Evolutionary conservation across 2,888 invertebrate genomes (phyloP).

Genomic region (Yponomeuta cagnagella): DNA sequence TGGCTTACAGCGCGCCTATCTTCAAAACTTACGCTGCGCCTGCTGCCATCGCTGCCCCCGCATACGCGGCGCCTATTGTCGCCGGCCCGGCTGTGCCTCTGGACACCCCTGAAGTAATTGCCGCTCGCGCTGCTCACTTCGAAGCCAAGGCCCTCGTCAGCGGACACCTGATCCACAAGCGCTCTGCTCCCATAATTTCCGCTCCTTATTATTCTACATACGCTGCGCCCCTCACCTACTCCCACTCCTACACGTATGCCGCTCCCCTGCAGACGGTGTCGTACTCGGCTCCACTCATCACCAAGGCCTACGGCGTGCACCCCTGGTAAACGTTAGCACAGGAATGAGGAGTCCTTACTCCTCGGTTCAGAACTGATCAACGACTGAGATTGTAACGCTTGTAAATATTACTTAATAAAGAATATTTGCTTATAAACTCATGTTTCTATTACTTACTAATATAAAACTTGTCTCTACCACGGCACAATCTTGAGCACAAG

Average conservation of each 20-base stretch:
- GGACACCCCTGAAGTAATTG: slow-evolving; percentile 68
- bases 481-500: no score
- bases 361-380: slow-evolving; percentile 48
- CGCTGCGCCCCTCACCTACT: slow-evolving; percentile 29
- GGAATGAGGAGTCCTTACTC: slow-evolving; percentile 36
- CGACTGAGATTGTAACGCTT: slow-evolving; percentile 40
- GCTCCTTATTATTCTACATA: slow-evolving; percentile 43
- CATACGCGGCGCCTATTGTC: slow-evolving; percentile 28
- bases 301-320: slow-evolving; percentile 53
- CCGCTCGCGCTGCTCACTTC: slow-evolving; percentile 63
- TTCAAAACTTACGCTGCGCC: slow-evolving; percentile 25
- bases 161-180: slow-evolving; percentile 56
- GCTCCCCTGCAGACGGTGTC: slow-evolving; percentile 31
- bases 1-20: slow-evolving; percentile 29
- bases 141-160: slow-evolving; percentile 55
- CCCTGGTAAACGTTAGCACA: slow-evolving; percentile 51
- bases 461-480: no score
- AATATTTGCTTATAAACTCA: slow-evolving; percentile 11
- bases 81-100: slow-evolving; percentile 40
- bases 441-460: not conserved
- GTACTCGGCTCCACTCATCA: slow-evolving; percentile 39
- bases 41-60: slow-evolving; percentile 30
- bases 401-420: slow-evolving; percentile 36
- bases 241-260: slow-evolving; percentile 24
- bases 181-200: slow-evolving; percentile 40